Base-by-base conservation (phyloP, 2,113 vertebrate species). In the Cryptotis parvus region DNA sequence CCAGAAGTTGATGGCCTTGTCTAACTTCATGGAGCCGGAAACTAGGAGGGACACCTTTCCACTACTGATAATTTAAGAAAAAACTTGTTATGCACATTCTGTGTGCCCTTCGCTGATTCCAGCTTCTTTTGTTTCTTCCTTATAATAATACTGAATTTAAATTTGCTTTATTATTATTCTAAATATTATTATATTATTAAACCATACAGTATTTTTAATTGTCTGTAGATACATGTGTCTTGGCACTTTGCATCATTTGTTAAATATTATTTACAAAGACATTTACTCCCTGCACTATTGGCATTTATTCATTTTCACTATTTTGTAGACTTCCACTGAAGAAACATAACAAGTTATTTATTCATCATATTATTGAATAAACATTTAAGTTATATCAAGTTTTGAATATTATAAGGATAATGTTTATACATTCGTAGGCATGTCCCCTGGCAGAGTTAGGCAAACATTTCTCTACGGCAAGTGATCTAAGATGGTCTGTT, bases 301-400 rank as follows among this genome's bases (percentile, higher is more conserved):
- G 9, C 80, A 14, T 84, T n/a, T 73, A 10, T 55, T 41, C 77
- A 80, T 93, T 93, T 87, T 94, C 27, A 81, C 29, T 22, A 26
- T 49, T 91, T 88, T 63, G 52, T 90, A 92, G 18, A 69, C 69
- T 84, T 66, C 70, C 75, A 78, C 6, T 37, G 61, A 84, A 76
- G 24, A 9, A 76, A 70, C 29, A 41, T 29, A 58, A 66, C 9
- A 72, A 80, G 63, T 80, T 75, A 14, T 79, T 86, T 63, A 55
- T 45, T 37, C 35, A 31, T 58, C 45, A 49, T 49, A 49, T 49
- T 49, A 49, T n/a, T 65, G 39, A 41, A 55, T 55, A 20, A 26
- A 43, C 18, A 70, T 27, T 88, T 61, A 24, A n/a, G 11, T 61
- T 76, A 16, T 37, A 33, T 70, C 20, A 29, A 66, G 45, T 35